Conservation (phyloP, 1,140 invertebrate genomes). For the Drosophila chauvacae region DNA sequence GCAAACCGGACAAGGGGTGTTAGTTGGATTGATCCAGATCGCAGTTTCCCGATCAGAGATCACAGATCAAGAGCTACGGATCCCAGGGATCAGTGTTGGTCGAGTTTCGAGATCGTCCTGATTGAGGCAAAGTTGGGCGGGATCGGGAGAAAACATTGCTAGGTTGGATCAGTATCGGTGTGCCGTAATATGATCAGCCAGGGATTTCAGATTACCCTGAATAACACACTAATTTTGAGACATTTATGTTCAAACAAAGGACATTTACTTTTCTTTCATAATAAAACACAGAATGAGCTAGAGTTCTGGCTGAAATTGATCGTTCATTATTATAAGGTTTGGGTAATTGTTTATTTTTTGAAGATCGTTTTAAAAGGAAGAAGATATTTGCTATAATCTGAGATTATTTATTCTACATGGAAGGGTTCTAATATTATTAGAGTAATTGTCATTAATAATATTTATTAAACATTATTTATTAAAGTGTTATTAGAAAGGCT, state of each 20-base stretch:
- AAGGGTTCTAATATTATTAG: too few relatives aligned
- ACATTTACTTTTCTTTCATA: background rate
- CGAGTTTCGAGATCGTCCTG: slow-evolving; percentile 14
- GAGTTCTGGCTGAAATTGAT: background rate
- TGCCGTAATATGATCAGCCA: slow-evolving; percentile 32
- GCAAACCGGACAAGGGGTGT: slow-evolving; percentile 31
- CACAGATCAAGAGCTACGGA: background rate
- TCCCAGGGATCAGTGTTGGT: slow-evolving; percentile 6
- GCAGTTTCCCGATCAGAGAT: slow-evolving; percentile 24
- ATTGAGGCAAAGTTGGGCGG: slow-evolving; percentile 13
- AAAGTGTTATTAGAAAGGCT: too few relatives aligned
- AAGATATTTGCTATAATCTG: background rate
- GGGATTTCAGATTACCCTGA: slow-evolving; percentile 27
- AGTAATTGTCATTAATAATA: too few relatives aligned
- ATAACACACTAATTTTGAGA: slow-evolving; percentile 28
- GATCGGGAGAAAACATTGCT: background rate
- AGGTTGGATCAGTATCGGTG: slow-evolving; percentile 13
- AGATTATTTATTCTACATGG: too few relatives aligned
- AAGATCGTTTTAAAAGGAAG: background rate
- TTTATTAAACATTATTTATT: too few relatives aligned
- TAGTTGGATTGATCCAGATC: slow-evolving; percentile 33
- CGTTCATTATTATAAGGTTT: background rate
- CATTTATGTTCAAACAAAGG: slow-evolving; percentile 8
- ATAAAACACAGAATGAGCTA: background rate
- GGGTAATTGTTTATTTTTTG: background rate